Percentiles rank a stretch among this genome's conserved stretches.
Evolutionary conservation across 2,888 invertebrate genomes (phyloP).

Genomic region (Trimorus sp.): DNA sequence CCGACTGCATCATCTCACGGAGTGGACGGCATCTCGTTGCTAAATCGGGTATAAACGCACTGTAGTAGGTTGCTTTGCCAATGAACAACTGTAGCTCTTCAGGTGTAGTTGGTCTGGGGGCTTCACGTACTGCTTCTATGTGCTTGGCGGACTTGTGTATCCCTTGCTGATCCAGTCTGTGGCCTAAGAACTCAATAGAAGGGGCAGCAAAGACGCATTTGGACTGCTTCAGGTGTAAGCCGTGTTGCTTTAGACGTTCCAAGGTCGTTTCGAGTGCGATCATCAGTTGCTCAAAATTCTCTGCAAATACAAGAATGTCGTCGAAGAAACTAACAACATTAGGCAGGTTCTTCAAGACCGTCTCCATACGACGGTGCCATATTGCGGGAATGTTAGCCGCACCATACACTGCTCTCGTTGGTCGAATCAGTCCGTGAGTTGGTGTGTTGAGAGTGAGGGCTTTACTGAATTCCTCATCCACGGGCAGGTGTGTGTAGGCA

Average conservation of each 20-base stretch:
- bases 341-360: background rate
- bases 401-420: background rate
- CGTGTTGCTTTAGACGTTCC: slow-evolving; percentile 1
- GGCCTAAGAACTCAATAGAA: slow-evolving; percentile 19
- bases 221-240: background rate
- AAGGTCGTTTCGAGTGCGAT: background rate
- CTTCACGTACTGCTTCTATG: slow-evolving; percentile 15
- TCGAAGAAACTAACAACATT: slow-evolving; percentile 41
- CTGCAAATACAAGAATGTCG: slow-evolving; percentile 24
- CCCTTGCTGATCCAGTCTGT: slow-evolving; percentile 22
- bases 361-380: background rate
- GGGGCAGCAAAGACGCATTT: slow-evolving; percentile 21
- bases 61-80: slow-evolving; percentile 7
- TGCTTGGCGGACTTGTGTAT: slow-evolving; percentile 29
- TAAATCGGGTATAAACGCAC: background rate
- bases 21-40: background rate
- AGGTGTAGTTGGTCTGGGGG: background rate
- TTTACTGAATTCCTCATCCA: slow-evolving; percentile 1
- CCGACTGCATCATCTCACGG: background rate
- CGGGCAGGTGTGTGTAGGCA: background rate
- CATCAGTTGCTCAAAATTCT: background rate
- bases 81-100: slow-evolving; percentile 7
- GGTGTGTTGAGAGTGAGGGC: background rate
- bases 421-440: background rate
- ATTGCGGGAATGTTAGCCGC: no score